A percentile compares a stretch with the other conserved stretches of the same genome.
Evolutionary conservation across 2,888 invertebrate species (phyloP).

Genomic region (Synergus itoensis): DNA sequence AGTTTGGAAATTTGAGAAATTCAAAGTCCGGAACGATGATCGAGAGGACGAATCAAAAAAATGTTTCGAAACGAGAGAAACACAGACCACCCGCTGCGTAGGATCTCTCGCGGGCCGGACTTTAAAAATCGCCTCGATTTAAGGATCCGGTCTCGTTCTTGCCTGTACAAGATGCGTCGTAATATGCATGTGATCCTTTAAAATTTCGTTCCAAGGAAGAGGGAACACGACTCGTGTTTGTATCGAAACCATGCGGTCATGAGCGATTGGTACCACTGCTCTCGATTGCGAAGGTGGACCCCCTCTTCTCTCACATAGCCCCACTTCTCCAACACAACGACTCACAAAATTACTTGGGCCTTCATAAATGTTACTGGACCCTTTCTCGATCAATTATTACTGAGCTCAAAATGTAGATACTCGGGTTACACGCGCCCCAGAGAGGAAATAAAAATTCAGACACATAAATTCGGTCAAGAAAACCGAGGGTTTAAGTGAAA

Average conservation of each 20-base stretch:
- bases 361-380: constrained; percentile 38
- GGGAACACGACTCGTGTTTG: constrained; percentile 57
- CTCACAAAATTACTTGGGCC: constrained; percentile 34
- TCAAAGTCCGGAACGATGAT: constrained; percentile 57
- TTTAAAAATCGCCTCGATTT: constrained; percentile 73
- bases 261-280: constrained; percentile 56
- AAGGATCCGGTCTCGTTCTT: constrained; percentile 66
- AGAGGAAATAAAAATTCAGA: constrained; percentile 33
- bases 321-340: constrained; percentile 17
- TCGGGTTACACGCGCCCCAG: constrained; percentile 33
- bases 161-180: constrained; percentile 56
- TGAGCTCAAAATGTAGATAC: constrained; percentile 37
- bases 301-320: background rate
- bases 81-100: constrained; percentile 73
- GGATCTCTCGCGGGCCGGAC: constrained; percentile 61
- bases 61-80: constrained; percentile 73
- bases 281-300: constrained; percentile 35
- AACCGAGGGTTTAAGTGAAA: constrained; percentile 6
- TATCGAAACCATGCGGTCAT: constrained; percentile 57
- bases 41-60: constrained; percentile 56
- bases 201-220: constrained; percentile 56
- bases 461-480: constrained; percentile 26
- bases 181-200: constrained; percentile 61
- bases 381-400: constrained; percentile 40
- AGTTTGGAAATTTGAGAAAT: constrained; percentile 41